phyloP scores from a whole-genome alignment of 2,888 invertebrate species.

The Pollenia labialis region DNA sequence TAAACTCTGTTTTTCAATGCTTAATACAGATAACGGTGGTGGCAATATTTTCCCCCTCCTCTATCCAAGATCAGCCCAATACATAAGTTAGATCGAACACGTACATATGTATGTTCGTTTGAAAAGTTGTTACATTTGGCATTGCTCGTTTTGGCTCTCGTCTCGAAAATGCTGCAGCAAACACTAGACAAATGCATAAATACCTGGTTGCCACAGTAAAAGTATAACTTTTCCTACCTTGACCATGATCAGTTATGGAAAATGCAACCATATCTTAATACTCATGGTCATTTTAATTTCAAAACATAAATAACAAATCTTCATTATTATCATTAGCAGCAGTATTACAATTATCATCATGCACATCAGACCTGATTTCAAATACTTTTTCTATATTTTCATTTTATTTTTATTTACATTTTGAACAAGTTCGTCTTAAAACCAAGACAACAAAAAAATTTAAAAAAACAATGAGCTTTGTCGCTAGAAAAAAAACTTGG shows the following conservation, averaged over 20 bases:
- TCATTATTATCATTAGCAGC: constrained; percentile 37
- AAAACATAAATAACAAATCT: constrained; percentile 14
- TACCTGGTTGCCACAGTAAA: constrained; percentile 42
- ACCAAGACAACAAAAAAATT: constrained; percentile 3
- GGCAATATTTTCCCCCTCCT: constrained; percentile 4
- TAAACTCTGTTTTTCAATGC: not conserved
- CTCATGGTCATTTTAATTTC: constrained; percentile 60
- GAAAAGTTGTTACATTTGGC: constrained; percentile 66
- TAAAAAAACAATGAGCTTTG: constrained; percentile 11
- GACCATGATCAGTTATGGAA: constrained; percentile 69
- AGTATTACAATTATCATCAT: constrained; percentile 16
- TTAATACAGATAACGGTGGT: constrained; percentile 26
- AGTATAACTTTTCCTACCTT: constrained; percentile 68
- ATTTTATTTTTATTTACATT: constrained; percentile 47
- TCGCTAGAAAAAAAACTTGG: constrained; percentile 4
- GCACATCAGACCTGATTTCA: constrained; percentile 15
- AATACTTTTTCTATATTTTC: constrained; percentile 1
- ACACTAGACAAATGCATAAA: constrained; percentile 2
- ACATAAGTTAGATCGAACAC: constrained; percentile 38
- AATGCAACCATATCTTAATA: constrained; percentile 63
- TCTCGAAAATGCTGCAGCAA: constrained; percentile 3
- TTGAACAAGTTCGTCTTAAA: not conserved
- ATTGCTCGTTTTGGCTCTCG: constrained; percentile 55
- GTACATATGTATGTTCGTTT: constrained; percentile 32
- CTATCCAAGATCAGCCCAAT: not conserved